Evolutionary conservation across 2,797 vertebrate species (phyloP).

Genomic region (Cyprinella venusta): DNA sequence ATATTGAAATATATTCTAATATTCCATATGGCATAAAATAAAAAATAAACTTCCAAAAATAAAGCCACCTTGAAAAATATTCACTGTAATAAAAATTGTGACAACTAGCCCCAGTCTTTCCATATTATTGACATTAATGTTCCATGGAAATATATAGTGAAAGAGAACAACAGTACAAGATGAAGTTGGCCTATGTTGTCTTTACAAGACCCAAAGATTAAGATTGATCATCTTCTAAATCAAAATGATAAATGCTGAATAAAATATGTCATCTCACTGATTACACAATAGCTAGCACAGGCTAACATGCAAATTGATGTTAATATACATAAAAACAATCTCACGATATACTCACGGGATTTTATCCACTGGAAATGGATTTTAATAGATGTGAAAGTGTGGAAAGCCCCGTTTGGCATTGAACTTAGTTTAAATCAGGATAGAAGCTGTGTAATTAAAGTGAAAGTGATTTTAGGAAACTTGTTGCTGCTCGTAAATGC

Average conservation of each 20-base stretch:
- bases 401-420: neutral
- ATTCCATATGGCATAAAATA: no score
- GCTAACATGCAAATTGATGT: neutral
- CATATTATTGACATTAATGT: neutral
- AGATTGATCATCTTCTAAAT: neutral
- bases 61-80: neutral
- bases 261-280: neutral
- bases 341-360: neutral
- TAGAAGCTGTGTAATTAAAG: slow-evolving; percentile 18
- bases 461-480: slow-evolving; percentile 26
- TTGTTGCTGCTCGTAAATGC: slow-evolving; percentile 33
- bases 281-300: neutral
- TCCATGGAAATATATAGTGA: neutral
- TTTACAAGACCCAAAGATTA: neutral
- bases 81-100: neutral
- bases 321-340: neutral
- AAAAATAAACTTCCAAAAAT: neutral
- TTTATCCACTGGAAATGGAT: slow-evolving; percentile 10
- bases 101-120: neutral
- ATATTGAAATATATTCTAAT: no score
- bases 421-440: neutral
- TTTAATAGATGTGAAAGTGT: neutral
- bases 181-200: neutral
- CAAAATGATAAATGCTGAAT: neutral
- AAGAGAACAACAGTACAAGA: no score